Evolutionary conservation across 2,113 vertebrate species (phyloP).

Genomic region (Thoracochromis brauschi): DNA sequence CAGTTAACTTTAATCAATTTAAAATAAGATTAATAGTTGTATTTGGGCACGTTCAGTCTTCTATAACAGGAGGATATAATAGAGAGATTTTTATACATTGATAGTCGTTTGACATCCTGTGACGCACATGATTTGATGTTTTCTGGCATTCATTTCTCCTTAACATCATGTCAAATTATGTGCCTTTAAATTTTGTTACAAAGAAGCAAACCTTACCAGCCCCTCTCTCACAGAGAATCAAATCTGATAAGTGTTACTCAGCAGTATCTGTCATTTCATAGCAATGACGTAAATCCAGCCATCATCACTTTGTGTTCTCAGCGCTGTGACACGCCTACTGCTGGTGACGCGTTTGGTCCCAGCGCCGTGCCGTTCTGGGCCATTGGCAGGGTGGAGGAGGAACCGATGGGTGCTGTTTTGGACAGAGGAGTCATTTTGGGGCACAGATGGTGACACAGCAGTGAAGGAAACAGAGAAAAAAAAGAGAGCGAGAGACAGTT

Average conservation of each 20-base stretch:
- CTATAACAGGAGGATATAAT: background rate
- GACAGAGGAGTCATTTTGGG: slow-evolving; percentile 1
- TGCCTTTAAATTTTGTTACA: background rate
- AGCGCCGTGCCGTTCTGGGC: background rate
- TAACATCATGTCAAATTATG: background rate
- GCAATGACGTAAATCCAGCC: background rate
- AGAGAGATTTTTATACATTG: background rate
- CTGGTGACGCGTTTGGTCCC: background rate
- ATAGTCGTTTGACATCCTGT: background rate
- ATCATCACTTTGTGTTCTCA: background rate
- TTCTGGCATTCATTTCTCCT: background rate
- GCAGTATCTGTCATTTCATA: background rate
- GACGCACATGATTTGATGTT: background rate
- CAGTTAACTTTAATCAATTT: background rate
- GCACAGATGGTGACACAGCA: slow-evolving; percentile 56
- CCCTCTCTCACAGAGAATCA: background rate
- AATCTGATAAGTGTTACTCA: background rate
- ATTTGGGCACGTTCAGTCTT: background rate
- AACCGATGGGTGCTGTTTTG: background rate
- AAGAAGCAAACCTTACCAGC: background rate
- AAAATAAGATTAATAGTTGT: background rate
- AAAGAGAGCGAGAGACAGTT: background rate
- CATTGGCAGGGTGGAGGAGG: slow-evolving; percentile 11
- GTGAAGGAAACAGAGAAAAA: background rate
- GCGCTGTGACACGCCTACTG: background rate